Base-by-base conservation (phyloP, 2,113 vertebrate genomes). In the Dicerorhinus sumatrensis region DNA sequence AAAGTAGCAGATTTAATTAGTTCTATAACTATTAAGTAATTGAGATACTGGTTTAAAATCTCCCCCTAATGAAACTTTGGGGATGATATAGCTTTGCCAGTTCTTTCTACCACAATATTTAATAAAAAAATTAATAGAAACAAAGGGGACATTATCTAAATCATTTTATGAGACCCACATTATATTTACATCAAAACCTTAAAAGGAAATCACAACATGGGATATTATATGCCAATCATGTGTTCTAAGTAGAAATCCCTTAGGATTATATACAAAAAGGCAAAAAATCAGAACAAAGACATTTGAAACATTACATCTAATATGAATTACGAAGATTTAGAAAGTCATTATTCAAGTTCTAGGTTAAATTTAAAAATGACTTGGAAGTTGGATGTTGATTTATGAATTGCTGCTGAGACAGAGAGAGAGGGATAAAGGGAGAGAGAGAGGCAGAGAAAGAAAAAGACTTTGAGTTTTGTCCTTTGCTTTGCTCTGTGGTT, bases 1-100 rank as follows among this genome's bases (percentile, higher is more conserved):
- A 62, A 65, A 12, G 39, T 72, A 17, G 2, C 12, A 94, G 36
- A 89, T 58, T 89, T 65, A 95, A 95, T 83, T 91, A 27, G 33
- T 42, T 42, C 14, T 46, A 8, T 60, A 86, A 13, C 0, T 83
- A 60, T 76, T 92, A 67, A 91, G 29, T 88, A 92, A 70, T 9
- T 76, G 33, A 51, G 82, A 83, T 94, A 65, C 51, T 91, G 69
- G 77, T 96, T 92, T 56, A 60, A 77, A 88, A 88, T 51, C 18
- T 39, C 39, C 6, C 9, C 8, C 23, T 51, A 83, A 1, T 82
- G 42, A 92, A 88, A 88, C 16, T 83, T 77, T 77, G 54, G n/a
- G 17, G 51, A 20, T 33, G 7, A 76, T 62, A 54, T 54, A 27
- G 54, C 21, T 81, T 75, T 14, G 76, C 42, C 54, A 89, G 77